A percentile compares a stretch with the other conserved stretches of the same genome.
Evolutionary conservation across 2,888 invertebrate species (phyloP).

Genomic region (Bellardia pandia): DNA sequence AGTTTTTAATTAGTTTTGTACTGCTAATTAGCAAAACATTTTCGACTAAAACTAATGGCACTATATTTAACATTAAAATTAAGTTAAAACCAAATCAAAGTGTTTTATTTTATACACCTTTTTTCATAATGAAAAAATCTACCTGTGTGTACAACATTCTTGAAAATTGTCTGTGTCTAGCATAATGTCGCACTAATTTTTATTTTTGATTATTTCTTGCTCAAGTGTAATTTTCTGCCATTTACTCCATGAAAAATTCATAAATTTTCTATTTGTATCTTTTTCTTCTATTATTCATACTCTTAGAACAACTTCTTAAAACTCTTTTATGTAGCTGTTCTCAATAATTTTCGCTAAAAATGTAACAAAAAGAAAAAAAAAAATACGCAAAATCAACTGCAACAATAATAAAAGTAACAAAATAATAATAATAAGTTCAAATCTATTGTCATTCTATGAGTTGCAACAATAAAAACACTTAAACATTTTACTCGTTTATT

Average conservation of each 20-base stretch:
- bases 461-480: slow-evolving; percentile 61
- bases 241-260: slow-evolving; percentile 12
- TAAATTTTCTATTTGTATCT: not conserved
- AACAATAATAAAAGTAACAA: slow-evolving; percentile 9
- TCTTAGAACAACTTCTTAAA: not conserved
- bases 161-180: not conserved
- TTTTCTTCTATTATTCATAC: not conserved
- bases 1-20: too few species aligned
- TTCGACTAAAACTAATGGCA: too few species aligned
- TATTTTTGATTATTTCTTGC: not conserved
- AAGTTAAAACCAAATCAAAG: too few species aligned
- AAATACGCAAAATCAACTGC: slow-evolving; percentile 9
- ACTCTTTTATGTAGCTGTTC: slow-evolving; percentile 15
- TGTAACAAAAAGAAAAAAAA: slow-evolving; percentile 17
- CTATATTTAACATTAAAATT: too few species aligned
- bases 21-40: too few species aligned
- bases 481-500: slow-evolving; percentile 54
- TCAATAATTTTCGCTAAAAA: slow-evolving; percentile 25
- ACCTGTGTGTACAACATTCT: not conserved
- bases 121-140: not conserved
- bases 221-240: not conserved
- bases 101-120: not conserved
- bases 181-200: not conserved
- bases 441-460: slow-evolving; percentile 65
- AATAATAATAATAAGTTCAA: slow-evolving; percentile 65